phyloP scores from a whole-genome alignment of 2,888 invertebrate genomes.

The Sacculina carcini region DNA sequence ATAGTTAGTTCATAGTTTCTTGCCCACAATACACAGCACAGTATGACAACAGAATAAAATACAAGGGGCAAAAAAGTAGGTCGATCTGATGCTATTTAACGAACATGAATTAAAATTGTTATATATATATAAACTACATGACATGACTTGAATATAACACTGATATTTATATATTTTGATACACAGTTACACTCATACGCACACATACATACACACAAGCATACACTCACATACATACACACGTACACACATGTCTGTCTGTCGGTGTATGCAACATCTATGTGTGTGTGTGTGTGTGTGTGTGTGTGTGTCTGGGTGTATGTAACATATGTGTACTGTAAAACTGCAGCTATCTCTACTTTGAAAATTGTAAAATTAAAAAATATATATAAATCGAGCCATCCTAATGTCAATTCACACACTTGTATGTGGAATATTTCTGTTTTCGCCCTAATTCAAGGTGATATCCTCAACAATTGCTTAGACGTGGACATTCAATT shows the following conservation, averaged over 20 bases:
- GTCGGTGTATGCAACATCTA: background rate
- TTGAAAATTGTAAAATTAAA: background rate
- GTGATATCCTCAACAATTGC: too few relatives aligned
- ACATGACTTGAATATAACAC: background rate
- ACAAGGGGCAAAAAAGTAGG: too few relatives aligned
- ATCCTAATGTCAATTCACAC: background rate
- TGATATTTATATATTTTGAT: background rate
- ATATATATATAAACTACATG: background rate
- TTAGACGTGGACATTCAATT: too few relatives aligned
- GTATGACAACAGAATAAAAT: too few relatives aligned
- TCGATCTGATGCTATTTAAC: too few relatives aligned
- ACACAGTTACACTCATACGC: background rate
- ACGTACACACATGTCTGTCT: background rate
- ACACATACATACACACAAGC: too few relatives aligned
- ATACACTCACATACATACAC: too few relatives aligned
- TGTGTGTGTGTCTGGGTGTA: background rate
- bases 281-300: background rate
- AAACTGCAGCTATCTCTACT: too few relatives aligned
- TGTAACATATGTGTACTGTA: too few relatives aligned
- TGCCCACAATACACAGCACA: too few relatives aligned
- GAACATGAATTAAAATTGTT: background rate
- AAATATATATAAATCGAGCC: background rate
- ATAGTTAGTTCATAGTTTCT: too few relatives aligned
- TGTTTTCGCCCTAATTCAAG: too few relatives aligned
- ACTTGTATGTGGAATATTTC: background rate